Percentiles rank a stretch among this genome's conserved stretches.
Conservation (phyloP, 2,888 invertebrate genomes). For the Polylopha cassiicola region DNA sequence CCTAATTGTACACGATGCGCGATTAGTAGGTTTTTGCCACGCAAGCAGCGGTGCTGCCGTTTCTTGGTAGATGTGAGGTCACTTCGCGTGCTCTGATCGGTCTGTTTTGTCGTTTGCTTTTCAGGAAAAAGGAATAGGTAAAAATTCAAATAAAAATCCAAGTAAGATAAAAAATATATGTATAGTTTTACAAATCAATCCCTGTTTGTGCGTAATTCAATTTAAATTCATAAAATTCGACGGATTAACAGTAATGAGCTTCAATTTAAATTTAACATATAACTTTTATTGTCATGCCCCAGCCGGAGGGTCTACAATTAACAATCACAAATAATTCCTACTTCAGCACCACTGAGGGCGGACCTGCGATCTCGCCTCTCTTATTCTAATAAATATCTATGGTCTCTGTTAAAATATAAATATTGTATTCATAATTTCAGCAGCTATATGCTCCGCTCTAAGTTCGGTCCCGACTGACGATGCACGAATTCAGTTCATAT, state of each 20-base stretch:
- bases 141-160: conserved; percentile 29
- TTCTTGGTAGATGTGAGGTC: conserved; percentile 15
- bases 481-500: no score
- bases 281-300: conserved; percentile 7
- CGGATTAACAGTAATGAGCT: conserved; percentile 12
- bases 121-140: conserved; percentile 2
- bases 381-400: conserved; percentile 3
- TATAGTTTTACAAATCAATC: conserved; percentile 55
- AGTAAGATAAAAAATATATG: conserved; percentile 45
- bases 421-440: no score
- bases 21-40: no score
- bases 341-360: conserved; percentile 8
- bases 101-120: conserved; percentile 17
- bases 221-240: conserved; percentile 9
- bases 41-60: background rate
- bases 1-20: no score
- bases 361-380: conserved; percentile 16
- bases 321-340: conserved; percentile 6
- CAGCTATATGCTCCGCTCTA: no score
- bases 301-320: background rate
- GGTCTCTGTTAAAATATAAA: no score
- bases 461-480: no score
- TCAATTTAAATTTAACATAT: conserved; percentile 13
- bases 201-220: conserved; percentile 47
- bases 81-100: conserved; percentile 15